Conservation (phyloP, 2,797 vertebrate species). For the Cirrhinus molitorella region DNA sequence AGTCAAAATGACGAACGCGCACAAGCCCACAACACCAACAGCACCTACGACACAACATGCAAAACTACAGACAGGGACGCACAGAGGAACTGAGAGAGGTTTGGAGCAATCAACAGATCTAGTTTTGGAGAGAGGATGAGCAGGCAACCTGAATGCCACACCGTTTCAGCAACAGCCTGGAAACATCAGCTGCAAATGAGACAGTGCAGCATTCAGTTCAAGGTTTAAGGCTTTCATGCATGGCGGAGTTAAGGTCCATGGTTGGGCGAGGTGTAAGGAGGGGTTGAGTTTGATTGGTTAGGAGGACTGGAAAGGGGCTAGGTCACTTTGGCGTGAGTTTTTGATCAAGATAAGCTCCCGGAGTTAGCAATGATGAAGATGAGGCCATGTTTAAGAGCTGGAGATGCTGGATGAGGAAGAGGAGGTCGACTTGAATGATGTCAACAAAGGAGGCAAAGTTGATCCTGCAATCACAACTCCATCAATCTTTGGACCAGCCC, state of each 20-base stretch:
- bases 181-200: slow-evolving; percentile 56
- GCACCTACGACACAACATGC: slow-evolving; percentile 66
- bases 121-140: slow-evolving; percentile 56
- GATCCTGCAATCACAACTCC: slow-evolving; percentile 60
- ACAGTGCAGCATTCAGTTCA: slow-evolving; percentile 58
- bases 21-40: slow-evolving; percentile 68
- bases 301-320: slow-evolving; percentile 20
- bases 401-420: slow-evolving; percentile 64
- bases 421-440: slow-evolving; percentile 60
- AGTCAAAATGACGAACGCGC: slow-evolving; percentile 65
- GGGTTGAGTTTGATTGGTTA: slow-evolving; percentile 33
- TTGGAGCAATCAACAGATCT: slow-evolving; percentile 52
- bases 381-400: slow-evolving; percentile 59
- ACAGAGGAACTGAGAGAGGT: slow-evolving; percentile 59
- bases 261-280: slow-evolving; percentile 25
- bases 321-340: slow-evolving; percentile 54
- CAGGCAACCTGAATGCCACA: slow-evolving; percentile 60
- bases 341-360: slow-evolving; percentile 45
- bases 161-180: slow-evolving; percentile 65
- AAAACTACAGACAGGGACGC: slow-evolving; percentile 61
- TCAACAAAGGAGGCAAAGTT: slow-evolving; percentile 54
- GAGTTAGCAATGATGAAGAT: slow-evolving; percentile 64
- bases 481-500: slow-evolving; percentile 32
- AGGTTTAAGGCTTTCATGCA: slow-evolving; percentile 55
- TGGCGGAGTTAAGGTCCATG: slow-evolving; percentile 20